Evolutionary conservation across 2,113 vertebrate species (phyloP), one percentile per base, ranked within the genome.

Genomic region (Mobula birostris): DNA sequence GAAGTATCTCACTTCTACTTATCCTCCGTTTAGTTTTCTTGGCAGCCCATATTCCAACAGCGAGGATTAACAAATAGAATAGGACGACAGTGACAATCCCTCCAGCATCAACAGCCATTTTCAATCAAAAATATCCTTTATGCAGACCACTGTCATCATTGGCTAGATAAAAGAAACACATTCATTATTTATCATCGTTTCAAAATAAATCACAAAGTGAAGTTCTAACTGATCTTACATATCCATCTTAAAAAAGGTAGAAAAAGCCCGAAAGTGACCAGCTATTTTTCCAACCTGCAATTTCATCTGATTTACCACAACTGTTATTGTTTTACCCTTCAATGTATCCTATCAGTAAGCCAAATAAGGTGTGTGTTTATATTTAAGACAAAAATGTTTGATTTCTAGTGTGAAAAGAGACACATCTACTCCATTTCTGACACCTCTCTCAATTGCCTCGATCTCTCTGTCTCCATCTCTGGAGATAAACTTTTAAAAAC

Each of bases 1-100:
- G 98, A 77, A 98, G 97, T 17, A 74, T 78, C 3, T 95, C 95
- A 63, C 97, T 98, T 78, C 94, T 95, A 0, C 95, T 97, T 72
- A 98, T 96, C 0, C 97, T 97, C 95, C 97, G 98, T 95, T 99
- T 99, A 95, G 98, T 99, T 96, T 98, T 99, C 98, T 99, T 99
- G 19, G 99, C 98, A 82, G 99, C 99, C 99, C 99, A 99, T 95
- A 99, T 99, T 32, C 99, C 99, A 95, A 99, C 98, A 63, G 97
- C 95, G 76, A 99, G 95, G 95, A 99, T 99, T 85, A 98, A 95
- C 95, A 99, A 94, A 94, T 99, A 99, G 96, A 99, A 99, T 48
- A 99, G 72, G 79, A 98, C 96, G 94, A 99, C 99, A 72, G 98
- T 98, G 95, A 99, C 96, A 93, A 99, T 95, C 94, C 99, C 99